Conservation (phyloP, 2,888 invertebrate species). For the Prionchulus punctatus region DNA sequence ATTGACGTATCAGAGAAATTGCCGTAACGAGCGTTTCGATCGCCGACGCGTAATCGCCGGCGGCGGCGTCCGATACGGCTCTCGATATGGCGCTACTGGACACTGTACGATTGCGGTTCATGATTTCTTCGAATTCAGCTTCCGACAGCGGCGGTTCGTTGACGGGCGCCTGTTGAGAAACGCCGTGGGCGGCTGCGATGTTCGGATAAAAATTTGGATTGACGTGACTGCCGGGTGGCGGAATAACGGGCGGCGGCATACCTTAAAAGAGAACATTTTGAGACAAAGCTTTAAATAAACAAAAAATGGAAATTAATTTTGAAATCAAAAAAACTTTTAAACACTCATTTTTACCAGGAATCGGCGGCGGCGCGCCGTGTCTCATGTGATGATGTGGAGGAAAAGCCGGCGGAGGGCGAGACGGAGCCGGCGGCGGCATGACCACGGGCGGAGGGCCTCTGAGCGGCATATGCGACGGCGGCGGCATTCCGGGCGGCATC, state of each 20-base stretch:
- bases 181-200: slow-evolving; percentile 7
- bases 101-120: slow-evolving; percentile 89
- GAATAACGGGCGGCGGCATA: slow-evolving; percentile 1
- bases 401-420: background rate
- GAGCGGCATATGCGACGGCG: slow-evolving; percentile 12
- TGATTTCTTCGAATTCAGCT: slow-evolving; percentile 93
- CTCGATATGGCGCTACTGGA: slow-evolving; percentile 90
- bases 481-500: slow-evolving; percentile 9
- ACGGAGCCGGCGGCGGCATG: slow-evolving; percentile 15
- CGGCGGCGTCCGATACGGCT: slow-evolving; percentile 78
- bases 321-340: background rate
- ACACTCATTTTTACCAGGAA: background rate
- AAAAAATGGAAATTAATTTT: no score
- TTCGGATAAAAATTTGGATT: slow-evolving; percentile 21
- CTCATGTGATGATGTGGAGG: background rate
- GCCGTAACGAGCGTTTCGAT: slow-evolving; percentile 97
- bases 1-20: slow-evolving; percentile 93
- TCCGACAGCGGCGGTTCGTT: slow-evolving; percentile 43
- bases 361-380: background rate
- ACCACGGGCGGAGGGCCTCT: background rate
- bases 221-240: slow-evolving; percentile 21
- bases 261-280: no score
- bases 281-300: no score
- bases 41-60: slow-evolving; percentile 84
- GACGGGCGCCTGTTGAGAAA: background rate